Evolutionary conservation across 2,888 invertebrate genomes (phyloP), one percentile per base, ranked within the genome.

Genomic region (Drosophila nr. perissopoda): DNA sequence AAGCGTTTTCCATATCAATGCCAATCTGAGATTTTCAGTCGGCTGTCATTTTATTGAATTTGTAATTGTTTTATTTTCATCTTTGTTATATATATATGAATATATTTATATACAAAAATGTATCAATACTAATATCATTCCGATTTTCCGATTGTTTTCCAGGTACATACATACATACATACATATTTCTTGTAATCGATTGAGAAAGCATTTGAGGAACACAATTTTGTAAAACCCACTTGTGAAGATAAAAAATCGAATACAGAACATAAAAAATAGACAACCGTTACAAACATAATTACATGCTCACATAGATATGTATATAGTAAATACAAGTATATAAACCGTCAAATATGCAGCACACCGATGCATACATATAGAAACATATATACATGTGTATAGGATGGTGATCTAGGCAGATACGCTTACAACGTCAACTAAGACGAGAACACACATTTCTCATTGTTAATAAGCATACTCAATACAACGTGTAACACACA

Each of bases 391-490:
- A 51, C 38, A 38, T 21, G 8, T 7, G 38, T 38, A 42, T 42
- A 67, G n/a, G n/a, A 52, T 54, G 18, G 40, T 52, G 67, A 76
- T 81, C 83, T 85, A 85, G 79, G 61, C 21, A 70, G 70, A 79
- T 70, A 76, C 66, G 82, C 75, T 76, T 76, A 70, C 27, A n/a
- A 79, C 61, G 57, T 72, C 83, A 83, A 68, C 69, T 31, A 27
- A 68, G 54, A 34, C 57, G 67, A 68, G 40, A 58, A 73, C 67
- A 42, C 42, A 42, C 46, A 46, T 13, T 59, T 75, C 81, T 71
- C 73, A 83, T 75, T 77, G 70, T 74, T 67, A 67, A 69, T 68
- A 76, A 72, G 81, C 67, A 83, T 77, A 80, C 68, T 70, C 64
- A 49, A 70, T 49, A 64, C 49, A 74, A 51, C 61, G 66, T 74